Conservation (phyloP, 2,888 invertebrate species). For the Chrysina gloriosa region DNA sequence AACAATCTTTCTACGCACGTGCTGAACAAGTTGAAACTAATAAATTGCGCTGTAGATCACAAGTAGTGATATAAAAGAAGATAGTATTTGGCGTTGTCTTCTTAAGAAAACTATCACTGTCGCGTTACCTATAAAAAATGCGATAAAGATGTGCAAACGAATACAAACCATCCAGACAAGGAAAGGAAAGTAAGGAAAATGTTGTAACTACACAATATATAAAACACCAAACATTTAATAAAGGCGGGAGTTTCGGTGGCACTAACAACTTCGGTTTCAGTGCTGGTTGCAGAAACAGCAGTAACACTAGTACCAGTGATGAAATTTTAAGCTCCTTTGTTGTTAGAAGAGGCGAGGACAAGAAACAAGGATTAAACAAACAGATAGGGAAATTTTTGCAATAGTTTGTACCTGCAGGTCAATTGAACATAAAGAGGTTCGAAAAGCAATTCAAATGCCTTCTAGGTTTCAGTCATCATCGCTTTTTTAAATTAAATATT, state of each 20-base stretch:
- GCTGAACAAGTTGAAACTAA: neutral
- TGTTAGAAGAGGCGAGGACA: neutral
- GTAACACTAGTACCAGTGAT: neutral
- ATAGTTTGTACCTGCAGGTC: too few relatives aligned
- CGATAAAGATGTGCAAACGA: neutral
- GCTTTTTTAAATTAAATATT: neutral
- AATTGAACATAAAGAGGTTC: neutral
- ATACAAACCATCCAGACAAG: too few relatives aligned
- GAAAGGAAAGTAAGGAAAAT: neutral
- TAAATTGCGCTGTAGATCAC: neutral
- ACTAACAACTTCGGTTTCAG: neutral
- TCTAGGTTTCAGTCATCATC: neutral
- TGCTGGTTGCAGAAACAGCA: neutral
- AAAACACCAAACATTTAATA: neutral
- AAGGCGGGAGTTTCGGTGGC: too few relatives aligned
- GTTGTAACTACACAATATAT: neutral
- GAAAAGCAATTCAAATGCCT: neutral
- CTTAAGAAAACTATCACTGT: neutral
- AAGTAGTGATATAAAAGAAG: neutral
- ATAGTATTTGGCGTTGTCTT: neutral
- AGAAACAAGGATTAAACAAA: too few relatives aligned
- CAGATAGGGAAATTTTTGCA: too few relatives aligned
- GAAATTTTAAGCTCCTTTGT: neutral
- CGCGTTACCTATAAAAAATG: neutral
- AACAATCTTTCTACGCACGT: too few relatives aligned